Evolutionary conservation across 30 jellyfish, hydroid and myxozoan genomes (phyloP).

Genomic region (Turritopsis dohrnii): DNA sequence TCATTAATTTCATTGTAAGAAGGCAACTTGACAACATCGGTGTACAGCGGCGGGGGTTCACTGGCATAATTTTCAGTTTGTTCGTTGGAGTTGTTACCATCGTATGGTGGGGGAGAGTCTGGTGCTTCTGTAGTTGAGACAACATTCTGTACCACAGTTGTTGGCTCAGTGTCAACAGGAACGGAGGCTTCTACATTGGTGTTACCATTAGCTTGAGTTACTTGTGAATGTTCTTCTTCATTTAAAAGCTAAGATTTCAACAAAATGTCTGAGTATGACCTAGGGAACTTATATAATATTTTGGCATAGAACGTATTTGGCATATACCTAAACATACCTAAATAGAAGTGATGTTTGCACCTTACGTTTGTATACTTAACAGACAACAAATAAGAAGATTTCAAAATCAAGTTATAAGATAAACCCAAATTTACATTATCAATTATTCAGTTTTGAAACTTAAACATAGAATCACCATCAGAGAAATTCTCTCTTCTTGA

Average conservation of each 20-base stretch:
- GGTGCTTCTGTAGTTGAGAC: neutral
- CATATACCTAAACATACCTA: no score
- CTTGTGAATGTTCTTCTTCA: constrained; percentile 4
- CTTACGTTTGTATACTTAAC: no score
- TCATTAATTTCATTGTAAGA: constrained; percentile 53
- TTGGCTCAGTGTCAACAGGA: neutral
- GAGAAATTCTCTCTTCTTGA: no score
- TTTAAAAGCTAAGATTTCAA: neutral
- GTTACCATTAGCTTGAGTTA: neutral
- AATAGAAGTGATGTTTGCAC: no score
- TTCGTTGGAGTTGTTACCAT: neutral
- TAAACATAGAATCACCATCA: no score
- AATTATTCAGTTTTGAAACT: no score
- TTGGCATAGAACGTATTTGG: neutral
- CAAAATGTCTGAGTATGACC: neutral
- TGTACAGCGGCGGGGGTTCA: constrained; percentile 56
- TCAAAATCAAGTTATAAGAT: no score
- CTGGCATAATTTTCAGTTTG: neutral
- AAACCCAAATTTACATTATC: no score
- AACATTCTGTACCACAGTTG: neutral
- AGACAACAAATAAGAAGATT: no score
- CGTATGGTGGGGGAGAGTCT: constrained; percentile 37
- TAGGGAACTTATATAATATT: neutral
- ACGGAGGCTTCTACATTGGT: neutral
- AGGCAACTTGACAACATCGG: constrained; percentile 60